These are phyloP conservation scores for Drosophila littoralis DNA, from an alignment of 1,140 invertebrate species.

Conservation along the genomic window DNA sequence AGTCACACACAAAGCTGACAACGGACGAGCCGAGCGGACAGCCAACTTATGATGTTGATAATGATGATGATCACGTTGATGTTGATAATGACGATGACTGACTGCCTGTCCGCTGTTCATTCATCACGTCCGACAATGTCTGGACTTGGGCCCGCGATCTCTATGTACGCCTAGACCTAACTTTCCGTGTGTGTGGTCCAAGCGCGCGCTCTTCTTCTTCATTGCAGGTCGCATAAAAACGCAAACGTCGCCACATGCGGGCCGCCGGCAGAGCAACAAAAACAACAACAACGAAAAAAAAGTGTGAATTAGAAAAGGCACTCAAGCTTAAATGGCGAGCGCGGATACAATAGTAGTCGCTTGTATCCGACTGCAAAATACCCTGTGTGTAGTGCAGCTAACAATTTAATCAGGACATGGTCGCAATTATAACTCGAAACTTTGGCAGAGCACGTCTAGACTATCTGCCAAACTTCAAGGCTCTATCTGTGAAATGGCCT, in stretches of 20 bases:
- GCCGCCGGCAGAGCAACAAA: conserved; percentile 13
- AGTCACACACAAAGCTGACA: conserved; percentile 81
- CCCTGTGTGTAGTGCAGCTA: neutral
- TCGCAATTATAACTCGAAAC: no score
- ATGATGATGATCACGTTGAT: conserved; percentile 7
- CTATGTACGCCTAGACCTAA: conserved; percentile 24
- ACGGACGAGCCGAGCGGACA: conserved; percentile 48
- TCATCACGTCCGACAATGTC: conserved; percentile 69
- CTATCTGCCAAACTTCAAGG: no score
- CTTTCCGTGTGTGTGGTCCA: conserved; percentile 72
- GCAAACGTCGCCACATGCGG: conserved; percentile 49
- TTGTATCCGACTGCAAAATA: neutral
- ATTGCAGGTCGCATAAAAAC: conserved; percentile 42
- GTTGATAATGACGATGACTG: conserved; percentile 28
- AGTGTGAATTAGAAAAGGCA: conserved; percentile 82
- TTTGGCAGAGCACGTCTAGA: no score
- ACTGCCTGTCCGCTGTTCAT: conserved; percentile 52
- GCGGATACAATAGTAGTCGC: conserved; percentile 50
- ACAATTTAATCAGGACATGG: no score
- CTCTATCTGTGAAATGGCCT: no score
- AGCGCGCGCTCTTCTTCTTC: conserved; percentile 10
- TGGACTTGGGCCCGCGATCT: conserved; percentile 38
- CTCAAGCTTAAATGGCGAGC: conserved; percentile 74
- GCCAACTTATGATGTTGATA: conserved; percentile 22
- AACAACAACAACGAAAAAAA: conserved; percentile 45